Evolutionary conservation across 2,113 vertebrate genomes (phyloP).

Genomic region (Kryptolebias marmoratus): DNA sequence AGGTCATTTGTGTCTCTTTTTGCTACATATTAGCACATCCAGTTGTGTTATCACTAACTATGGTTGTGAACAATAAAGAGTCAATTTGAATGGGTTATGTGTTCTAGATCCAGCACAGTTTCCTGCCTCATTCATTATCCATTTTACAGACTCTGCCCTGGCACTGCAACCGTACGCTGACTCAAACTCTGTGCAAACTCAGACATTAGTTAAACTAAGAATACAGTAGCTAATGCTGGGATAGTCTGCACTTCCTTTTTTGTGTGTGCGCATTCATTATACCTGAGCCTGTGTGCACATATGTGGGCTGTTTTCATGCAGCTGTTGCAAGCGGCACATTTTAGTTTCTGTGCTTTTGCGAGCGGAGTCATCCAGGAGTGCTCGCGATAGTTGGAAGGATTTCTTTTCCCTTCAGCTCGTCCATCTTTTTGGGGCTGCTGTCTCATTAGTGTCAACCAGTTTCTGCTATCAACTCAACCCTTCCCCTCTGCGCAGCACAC

Average conservation of each 20-base stretch:
- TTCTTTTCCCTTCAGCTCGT: slow-evolving; percentile 34
- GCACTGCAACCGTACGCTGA: slow-evolving; percentile 44
- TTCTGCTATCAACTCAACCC: slow-evolving; percentile 39
- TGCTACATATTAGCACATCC: slow-evolving; percentile 10
- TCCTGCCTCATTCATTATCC: slow-evolving; percentile 69
- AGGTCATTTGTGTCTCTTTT: background rate
- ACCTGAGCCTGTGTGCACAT: slow-evolving; percentile 7
- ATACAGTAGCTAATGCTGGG: slow-evolving; percentile 47
- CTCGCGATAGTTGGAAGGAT: slow-evolving; percentile 21
- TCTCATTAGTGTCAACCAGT: slow-evolving; percentile 61
- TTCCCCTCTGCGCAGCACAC: slow-evolving; percentile 11
- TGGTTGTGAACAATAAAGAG: slow-evolving; percentile 39
- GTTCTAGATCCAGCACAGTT: slow-evolving; percentile 49
- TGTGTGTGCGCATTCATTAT: slow-evolving; percentile 36
- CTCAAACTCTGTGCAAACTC: slow-evolving; percentile 45
- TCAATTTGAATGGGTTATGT: slow-evolving; percentile 39
- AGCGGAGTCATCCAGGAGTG: background rate
- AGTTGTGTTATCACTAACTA: slow-evolving; percentile 36
- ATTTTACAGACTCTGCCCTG: slow-evolving; percentile 67
- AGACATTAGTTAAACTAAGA: slow-evolving; percentile 26
- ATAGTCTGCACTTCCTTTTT: slow-evolving; percentile 38
- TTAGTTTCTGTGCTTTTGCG: slow-evolving; percentile 1
- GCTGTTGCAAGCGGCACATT: background rate
- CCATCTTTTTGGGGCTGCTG: slow-evolving; percentile 45
- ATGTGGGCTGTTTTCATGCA: slow-evolving; percentile 27